Base-by-base conservation (phyloP, 2,797 vertebrate genomes). In the Enteromius viviparus region DNA sequence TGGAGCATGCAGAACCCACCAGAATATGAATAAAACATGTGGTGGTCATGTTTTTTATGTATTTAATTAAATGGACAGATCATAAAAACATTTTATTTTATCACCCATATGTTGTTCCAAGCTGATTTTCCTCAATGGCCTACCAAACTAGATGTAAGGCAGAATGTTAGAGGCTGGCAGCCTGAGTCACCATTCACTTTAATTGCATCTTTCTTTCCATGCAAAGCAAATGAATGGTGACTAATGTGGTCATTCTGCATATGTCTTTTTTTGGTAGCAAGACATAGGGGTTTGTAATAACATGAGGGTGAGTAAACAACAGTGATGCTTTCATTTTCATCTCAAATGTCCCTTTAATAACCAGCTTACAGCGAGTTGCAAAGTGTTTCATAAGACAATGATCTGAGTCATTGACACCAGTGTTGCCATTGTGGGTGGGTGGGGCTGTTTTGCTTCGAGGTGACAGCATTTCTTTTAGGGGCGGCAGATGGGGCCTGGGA, bases 401-500 rank as follows among this genome's bases (percentile, higher is more conserved):
- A n/a, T 21, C 26, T 17, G 53, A 23, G 81, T 34, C 40, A 69
- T 47, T 69, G 62, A 69, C 37, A 69, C 53, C 21, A 51, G 10
- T 55, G 45, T 65, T 53, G 26, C 19, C 37, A 37, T n/a, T 74
- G 69, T 49, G 29, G 64, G 55, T 76, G 65, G 81, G 75, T 83
- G 40, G 74, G 51, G 74, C 53, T 78, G 26, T 47, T 77, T 58
- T 58, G 66, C 19, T 42, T 47, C 51, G 51, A 17, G 47, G 34
- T 42, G 49, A 68, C 64, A 69, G 23, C 21, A 21, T 71, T 64
- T 83, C 2, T 71, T 51, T 62, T 37, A 19, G 32, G 77, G 49
- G 45, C 1, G 9, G 81, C 60, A 66, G 72, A 76, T 76, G 68
- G 53, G 51, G 40, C 12, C n/a, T 37, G 51, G 82, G 82, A 79